Evolutionary conservation across 2,797 vertebrate genomes (phyloP), one percentile per base, ranked within the genome.

Genomic region (Hyperoplus immaculatus): DNA sequence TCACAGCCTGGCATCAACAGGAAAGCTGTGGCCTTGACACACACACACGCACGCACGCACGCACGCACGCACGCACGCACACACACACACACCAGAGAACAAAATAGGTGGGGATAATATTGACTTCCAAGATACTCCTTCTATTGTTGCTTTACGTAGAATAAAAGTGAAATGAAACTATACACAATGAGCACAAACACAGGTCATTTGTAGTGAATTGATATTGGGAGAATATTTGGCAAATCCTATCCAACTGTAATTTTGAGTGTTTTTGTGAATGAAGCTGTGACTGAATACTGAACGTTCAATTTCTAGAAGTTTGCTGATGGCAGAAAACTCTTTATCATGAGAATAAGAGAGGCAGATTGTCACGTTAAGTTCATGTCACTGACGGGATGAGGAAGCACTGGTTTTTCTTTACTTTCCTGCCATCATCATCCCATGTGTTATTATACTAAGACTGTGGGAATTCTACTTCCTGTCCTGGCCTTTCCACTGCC

Each of bases 1-100:
- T 84, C 85, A 85, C 91, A 91, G 84, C 74, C 88, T 86, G 94
- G 92, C 87, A 95, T 95, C 95, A 95, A 95, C 94, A 96, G 95
- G 95, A 96, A 95, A 93, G 80, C 80, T 81, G 79, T 66, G 77
- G 82, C 82, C 81, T 93, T 90, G 72, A 82, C 72, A 69, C 74
- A 77, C 67, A 16, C 57, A 59, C 62, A n/a, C 66, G 45, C 72
- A 50, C 49, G 5, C 38, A n/a, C 70, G 41, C 49, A 42, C 69
- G 50, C 61, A 9, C 64, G 67, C 63, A 67, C 46, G n/a, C 16
- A 15, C 39, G 57, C 51, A 57, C 63, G 54, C 49, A 65, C 13
- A 45, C 45, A 51, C 56, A 66, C 3, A 0, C 75, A 78, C 57
- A 68, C 8, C n/a, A 81, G 65, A 78, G 67, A 82, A 60, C 77